phyloP scores from a whole-genome alignment of 2,113 vertebrate species.

The Psettodes erumei region DNA sequence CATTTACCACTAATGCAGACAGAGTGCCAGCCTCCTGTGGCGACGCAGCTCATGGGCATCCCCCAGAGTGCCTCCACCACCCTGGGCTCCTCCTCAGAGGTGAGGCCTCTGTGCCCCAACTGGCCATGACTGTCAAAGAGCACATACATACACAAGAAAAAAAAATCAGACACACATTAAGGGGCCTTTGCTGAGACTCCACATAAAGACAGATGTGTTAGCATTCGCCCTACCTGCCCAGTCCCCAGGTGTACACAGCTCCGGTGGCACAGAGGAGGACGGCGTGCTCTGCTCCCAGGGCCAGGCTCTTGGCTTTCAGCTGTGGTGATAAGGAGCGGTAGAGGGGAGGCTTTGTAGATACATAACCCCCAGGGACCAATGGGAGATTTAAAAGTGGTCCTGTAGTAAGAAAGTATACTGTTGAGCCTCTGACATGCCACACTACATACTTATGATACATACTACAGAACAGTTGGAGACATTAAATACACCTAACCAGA shows the following conservation, averaged over 20 bases:
- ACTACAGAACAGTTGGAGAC: not conserved
- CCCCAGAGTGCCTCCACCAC: conserved; percentile 90
- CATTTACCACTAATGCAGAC: conserved; percentile 87
- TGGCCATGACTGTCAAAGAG: conserved; percentile 89
- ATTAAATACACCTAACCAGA: conserved; percentile 48
- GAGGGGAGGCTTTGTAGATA: conserved; percentile 81
- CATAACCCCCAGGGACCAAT: conserved; percentile 86
- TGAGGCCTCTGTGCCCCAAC: conserved; percentile 89
- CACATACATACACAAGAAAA: not conserved
- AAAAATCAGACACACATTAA: not conserved
- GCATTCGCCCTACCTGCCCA: conserved; percentile 83
- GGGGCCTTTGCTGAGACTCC: not conserved
- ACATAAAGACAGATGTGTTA: not conserved
- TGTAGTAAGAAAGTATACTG: conserved; percentile 25
- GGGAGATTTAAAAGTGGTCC: conserved; percentile 77
- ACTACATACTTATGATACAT: not conserved
- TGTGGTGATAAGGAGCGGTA: conserved; percentile 76
- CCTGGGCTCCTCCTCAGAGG: conserved; percentile 83
- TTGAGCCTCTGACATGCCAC: not conserved
- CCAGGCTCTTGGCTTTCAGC: conserved; percentile 82
- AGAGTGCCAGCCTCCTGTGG: conserved; percentile 93
- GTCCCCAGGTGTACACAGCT: conserved; percentile 88
- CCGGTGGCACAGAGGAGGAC: conserved; percentile 82
- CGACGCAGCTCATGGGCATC: conserved; percentile 82
- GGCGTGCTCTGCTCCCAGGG: conserved; percentile 86